These are phyloP conservation scores for Heterodera schachtii DNA, from an alignment of 1,140 invertebrate species.

Conservation along the genomic window DNA sequence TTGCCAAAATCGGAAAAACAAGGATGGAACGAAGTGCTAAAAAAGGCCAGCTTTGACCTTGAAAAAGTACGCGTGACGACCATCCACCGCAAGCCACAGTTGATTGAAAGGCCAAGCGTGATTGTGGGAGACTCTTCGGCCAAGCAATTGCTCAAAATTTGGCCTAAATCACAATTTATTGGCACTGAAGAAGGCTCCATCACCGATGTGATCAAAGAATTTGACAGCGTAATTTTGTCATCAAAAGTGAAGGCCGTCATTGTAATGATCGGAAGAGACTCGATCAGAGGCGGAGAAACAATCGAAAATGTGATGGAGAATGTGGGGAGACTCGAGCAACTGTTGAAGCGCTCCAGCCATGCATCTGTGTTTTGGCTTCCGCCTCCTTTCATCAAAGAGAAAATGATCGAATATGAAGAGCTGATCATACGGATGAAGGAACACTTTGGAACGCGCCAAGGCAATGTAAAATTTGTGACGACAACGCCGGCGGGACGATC, in stretches of 20 bases:
- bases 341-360: neutral
- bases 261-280: conserved; percentile 1
- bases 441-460: neutral
- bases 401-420: neutral
- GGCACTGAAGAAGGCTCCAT: neutral
- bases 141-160: neutral
- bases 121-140: neutral
- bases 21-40: neutral
- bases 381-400: neutral
- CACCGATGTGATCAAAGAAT: neutral
- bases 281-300: conserved; percentile 1
- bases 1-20: neutral
- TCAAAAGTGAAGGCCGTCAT: neutral
- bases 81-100: neutral
- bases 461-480: neutral
- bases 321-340: neutral
- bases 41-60: neutral
- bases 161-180: neutral
- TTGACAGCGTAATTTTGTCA: neutral
- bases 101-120: neutral
- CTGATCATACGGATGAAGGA: neutral
- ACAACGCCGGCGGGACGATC: neutral
- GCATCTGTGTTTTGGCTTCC: neutral
- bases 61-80: neutral
- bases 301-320: conserved; percentile 2